These are phyloP conservation scores for Hydrocynus forskahlii DNA, from an alignment of 2,797 vertebrate species.

Conservation along the genomic window DNA sequence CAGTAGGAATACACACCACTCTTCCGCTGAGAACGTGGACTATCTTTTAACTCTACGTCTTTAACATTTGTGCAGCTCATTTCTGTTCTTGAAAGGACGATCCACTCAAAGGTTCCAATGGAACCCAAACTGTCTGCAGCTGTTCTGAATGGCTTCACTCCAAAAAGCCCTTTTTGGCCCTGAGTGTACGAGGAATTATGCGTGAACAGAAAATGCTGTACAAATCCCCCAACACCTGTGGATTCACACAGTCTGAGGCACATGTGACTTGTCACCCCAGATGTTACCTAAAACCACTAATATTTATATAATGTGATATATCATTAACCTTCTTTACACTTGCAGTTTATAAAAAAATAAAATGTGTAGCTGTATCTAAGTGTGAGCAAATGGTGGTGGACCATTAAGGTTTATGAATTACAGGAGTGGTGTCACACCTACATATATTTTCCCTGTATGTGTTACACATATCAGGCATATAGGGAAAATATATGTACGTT, in stretches of 20 bases:
- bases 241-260: not conserved
- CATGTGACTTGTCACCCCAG: too few species aligned
- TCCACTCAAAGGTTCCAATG: not conserved
- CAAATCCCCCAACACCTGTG: not conserved
- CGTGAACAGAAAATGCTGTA: not conserved
- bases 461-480: too few species aligned
- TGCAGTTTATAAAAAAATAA: not conserved
- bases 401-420: conserved; percentile 16
- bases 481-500: too few species aligned
- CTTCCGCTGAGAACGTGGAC: too few species aligned
- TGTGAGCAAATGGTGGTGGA: conserved; percentile 5
- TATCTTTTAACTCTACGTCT: too few species aligned
- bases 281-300: too few species aligned
- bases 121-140: not conserved
- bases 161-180: not conserved
- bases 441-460: too few species aligned
- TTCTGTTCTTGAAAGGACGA: not conserved
- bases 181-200: not conserved
- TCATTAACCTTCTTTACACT: not conserved
- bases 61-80: not conserved
- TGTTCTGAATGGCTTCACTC: not conserved
- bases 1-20: not conserved
- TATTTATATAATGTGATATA: not conserved
- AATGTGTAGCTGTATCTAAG: not conserved
- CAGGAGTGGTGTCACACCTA: too few species aligned